phyloP scores from a whole-genome alignment of 2,113 vertebrate species.

The Paracanthobrama guichenoti region DNA sequence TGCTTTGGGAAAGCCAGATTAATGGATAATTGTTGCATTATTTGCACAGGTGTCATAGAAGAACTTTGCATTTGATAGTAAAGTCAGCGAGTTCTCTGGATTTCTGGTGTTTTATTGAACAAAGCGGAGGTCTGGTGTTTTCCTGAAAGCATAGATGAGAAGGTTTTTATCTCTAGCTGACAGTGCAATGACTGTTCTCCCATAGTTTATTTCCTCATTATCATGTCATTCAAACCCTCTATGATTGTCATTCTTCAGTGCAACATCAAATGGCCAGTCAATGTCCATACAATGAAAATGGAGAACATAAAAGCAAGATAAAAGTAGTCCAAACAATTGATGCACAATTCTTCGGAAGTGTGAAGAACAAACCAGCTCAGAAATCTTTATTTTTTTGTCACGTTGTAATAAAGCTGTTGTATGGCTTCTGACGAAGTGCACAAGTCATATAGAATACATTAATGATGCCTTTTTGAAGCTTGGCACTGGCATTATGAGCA shows the following conservation, averaged over 20 bases:
- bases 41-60: background rate
- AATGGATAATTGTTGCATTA: constrained; percentile 1
- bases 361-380: background rate
- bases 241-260: background rate
- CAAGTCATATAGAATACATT: background rate
- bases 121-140: background rate
- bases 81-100: background rate
- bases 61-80: background rate
- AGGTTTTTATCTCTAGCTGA: background rate
- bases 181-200: background rate
- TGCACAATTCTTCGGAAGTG: too few species aligned
- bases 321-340: background rate
- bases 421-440: background rate
- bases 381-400: background rate
- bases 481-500: background rate
- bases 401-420: background rate
- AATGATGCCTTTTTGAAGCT: background rate
- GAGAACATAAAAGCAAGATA: background rate
- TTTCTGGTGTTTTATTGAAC: background rate
- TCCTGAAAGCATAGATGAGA: background rate
- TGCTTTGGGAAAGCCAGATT: background rate
- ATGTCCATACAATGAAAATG: background rate
- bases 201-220: background rate
- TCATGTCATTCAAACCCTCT: background rate
- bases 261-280: background rate